Percentiles rank a stretch among this genome's conserved stretches.
Evolutionary conservation across 2,888 invertebrate species (phyloP).

Genomic region (Rhagium mordax): DNA sequence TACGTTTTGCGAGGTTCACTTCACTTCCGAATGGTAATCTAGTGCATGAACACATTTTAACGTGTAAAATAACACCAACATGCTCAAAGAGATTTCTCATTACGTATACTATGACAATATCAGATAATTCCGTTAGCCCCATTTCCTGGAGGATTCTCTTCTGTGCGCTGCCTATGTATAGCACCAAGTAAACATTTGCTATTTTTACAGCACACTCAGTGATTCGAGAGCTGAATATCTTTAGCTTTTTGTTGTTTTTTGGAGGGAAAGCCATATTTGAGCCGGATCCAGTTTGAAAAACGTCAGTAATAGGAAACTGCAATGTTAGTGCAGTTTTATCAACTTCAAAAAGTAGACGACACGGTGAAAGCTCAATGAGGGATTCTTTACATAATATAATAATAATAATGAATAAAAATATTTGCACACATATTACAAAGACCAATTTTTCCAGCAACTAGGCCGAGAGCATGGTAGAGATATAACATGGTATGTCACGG

Average conservation of each 20-base stretch:
- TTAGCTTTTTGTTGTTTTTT: slow-evolving; percentile 8
- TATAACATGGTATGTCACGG: too few relatives aligned
- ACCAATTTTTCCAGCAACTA: too few relatives aligned
- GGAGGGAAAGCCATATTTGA: slow-evolving; percentile 3
- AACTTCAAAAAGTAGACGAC: background rate
- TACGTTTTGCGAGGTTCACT: background rate
- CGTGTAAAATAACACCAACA: slow-evolving; percentile 45
- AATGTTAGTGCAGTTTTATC: background rate
- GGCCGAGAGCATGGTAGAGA: too few relatives aligned
- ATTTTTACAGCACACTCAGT: slow-evolving; percentile 16
- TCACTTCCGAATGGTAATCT: slow-evolving; percentile 7
- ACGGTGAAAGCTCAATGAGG: too few relatives aligned
- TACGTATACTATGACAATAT: slow-evolving; percentile 52
- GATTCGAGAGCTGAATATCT: slow-evolving; percentile 18
- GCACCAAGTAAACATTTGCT: slow-evolving; percentile 26
- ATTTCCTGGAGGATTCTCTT: slow-evolving; percentile 28
- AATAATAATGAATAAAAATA: too few relatives aligned
- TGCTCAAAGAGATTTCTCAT: slow-evolving; percentile 50
- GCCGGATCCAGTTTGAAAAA: background rate
- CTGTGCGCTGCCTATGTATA: slow-evolving; percentile 24
- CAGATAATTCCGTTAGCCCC: slow-evolving; percentile 37
- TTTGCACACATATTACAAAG: too few relatives aligned
- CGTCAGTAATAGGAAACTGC: background rate
- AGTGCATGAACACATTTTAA: slow-evolving; percentile 30
- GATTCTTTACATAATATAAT: too few relatives aligned